A percentile compares a stretch with the other conserved stretches of the same genome.
phyloP scores from a whole-genome alignment of 2,113 vertebrate species.

The Cyprinodon brontotheroides region DNA sequence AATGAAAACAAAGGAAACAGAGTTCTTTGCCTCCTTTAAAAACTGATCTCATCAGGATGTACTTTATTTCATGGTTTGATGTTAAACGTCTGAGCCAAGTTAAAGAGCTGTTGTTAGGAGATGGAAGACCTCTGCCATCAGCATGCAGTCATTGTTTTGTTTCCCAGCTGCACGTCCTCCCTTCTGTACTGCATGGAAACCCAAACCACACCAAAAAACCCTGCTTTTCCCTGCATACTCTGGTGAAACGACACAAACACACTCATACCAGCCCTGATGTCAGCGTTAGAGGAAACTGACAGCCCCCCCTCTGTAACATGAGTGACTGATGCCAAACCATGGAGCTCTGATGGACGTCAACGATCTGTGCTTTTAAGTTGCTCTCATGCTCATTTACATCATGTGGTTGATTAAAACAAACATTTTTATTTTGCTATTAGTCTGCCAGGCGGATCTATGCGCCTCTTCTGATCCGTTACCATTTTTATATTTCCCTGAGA shows the following conservation, averaged over 20 bases:
- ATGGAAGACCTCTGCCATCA: background rate
- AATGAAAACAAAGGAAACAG: background rate
- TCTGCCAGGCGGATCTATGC: conserved; percentile 1
- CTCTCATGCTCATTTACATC: background rate
- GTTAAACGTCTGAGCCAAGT: conserved; percentile 45
- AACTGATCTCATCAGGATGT: background rate
- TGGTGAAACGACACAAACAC: conserved; percentile 12
- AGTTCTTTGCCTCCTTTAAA: background rate
- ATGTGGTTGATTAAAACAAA: conserved; percentile 32
- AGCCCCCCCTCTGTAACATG: background rate
- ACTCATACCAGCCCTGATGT: conserved; percentile 20
- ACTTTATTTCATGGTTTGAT: conserved; percentile 4
- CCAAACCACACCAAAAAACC: conserved; percentile 2
- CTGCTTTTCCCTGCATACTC: background rate
- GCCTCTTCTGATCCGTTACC: too few relatives aligned
- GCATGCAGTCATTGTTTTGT: conserved; percentile 33
- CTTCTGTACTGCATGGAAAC: conserved; percentile 49
- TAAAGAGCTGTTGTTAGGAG: conserved; percentile 16
- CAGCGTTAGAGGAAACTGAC: background rate
- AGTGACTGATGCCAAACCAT: background rate
- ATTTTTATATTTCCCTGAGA: too few relatives aligned
- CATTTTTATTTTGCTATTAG: conserved; percentile 44
- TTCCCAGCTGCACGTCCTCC: background rate
- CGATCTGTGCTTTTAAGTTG: conserved; percentile 6
- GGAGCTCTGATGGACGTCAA: background rate